Base-by-base conservation (phyloP, 1,140 invertebrate species). In the Sarcophaga peregrina region DNA sequence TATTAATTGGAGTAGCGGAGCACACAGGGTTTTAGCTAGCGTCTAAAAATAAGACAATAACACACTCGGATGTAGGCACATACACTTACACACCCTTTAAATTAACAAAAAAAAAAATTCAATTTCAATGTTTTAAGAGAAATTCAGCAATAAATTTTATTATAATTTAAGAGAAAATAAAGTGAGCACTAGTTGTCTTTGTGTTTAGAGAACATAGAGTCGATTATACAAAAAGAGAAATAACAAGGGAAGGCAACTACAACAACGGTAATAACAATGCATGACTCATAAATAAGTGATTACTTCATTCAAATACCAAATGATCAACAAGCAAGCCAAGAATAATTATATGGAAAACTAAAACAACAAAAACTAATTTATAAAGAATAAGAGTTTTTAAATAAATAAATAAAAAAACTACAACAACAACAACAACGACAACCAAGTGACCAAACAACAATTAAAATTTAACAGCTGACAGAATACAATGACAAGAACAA, bases 231-330 rank as follows among this genome's bases (percentile, higher is more conserved):
- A 47, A 50, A 20, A 8, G 46, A 47, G 13, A 45, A 68, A 68
- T 20, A 20, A 62, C 10, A 62, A n/a, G n/a, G n/a, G 10, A 68
- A 68, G 5, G 8, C 10, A 75, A 46, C 37, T 9, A 75, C 11
- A 48, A 10, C 46, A 50, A 78, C 25, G 50, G 50, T n/a, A 78
- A 78, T 20, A 78, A 50, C 47, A 50, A 76, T 20, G 75, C n/a
- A 78, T 78, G 47, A 78, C n/a, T 78, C 75, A 78, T 78, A 20
- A n/a, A 78, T 78, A 52, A 78, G 17, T 50, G 75, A 78, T 78
- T 78, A 78, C 75, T 78, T 78, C 75, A 78, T 78, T 78, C 75
- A 78, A 52, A 52, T 37, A 37, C 25, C 25, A 37, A 37, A 37
- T 37, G 25, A 37, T 48, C n/a, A 78, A 78, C 20, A n/a, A 78